Evolutionary conservation across 2,888 invertebrate genomes (phyloP), one percentile per base, ranked within the genome.

Genomic region (Sepioteuthis lessoniana): DNA sequence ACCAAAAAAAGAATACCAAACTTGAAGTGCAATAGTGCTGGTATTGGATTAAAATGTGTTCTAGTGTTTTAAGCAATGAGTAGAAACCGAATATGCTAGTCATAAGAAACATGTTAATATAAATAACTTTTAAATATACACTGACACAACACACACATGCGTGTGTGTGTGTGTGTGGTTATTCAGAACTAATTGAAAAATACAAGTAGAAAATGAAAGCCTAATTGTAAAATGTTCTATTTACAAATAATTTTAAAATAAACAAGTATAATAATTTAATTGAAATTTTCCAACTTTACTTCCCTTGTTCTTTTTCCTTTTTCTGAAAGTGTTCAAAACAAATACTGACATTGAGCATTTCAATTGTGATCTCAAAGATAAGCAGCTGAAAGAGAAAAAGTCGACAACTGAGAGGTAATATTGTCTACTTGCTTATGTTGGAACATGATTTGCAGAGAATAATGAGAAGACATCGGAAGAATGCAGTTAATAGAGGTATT

Each of bases 381-480:
- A 92, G n/a, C 92, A 92, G 7, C 13, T 31, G 47, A 47, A 42
- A 42, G 47, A 31, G 21, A 91, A 31, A 91, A 42, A 47, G 19
- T 28, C 5, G 21, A 91, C 91, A 38, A 38, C 21, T 91, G 91
- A 91, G 31, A 5, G 31, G 38, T 91, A 91, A 91, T 91, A 38
- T 91, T 91, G 91, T 91, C 47, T 91, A 91, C 42, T 91, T n/a
- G 47, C 42, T 91, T 91, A n/a, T 46, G 47, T 47, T 47, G 16
- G 92, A 31, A 46, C 35, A 28, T 91, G 38, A 47, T 19, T 46
- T 46, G 47, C n/a, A 47, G 47, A 91, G 47, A 91, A 91, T 42
- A 46, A 47, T 91, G 42, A 38, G 91, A 91, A 47, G 91, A 91
- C 47, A 46, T n/a, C 13, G 76, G n/a, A 76, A 76, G 76, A 76